These are phyloP conservation scores for Leptobrachium ailaonicum DNA, from an alignment of 2,113 vertebrate genomes.

Conservation along the genomic window DNA sequence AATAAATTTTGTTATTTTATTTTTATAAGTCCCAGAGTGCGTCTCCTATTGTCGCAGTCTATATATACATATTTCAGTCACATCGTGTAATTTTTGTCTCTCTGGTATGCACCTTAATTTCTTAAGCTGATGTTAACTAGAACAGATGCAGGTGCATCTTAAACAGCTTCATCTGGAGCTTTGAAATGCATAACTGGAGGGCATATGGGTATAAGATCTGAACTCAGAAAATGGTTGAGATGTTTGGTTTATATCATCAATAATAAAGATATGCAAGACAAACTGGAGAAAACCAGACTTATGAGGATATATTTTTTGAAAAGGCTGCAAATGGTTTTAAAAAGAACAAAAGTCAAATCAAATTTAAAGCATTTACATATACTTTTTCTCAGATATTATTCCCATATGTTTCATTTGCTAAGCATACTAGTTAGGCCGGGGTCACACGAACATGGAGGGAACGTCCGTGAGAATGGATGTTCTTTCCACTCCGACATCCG, in stretches of 20 bases:
- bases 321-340: too few relatives aligned
- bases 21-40: too few relatives aligned
- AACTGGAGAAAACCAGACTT: slow-evolving; percentile 13
- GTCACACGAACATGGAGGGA: too few relatives aligned
- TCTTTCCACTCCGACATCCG: too few relatives aligned
- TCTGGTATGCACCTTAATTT: slow-evolving; percentile 28
- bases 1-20: too few relatives aligned
- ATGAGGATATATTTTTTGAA: too few relatives aligned
- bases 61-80: slow-evolving; percentile 33
- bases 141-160: slow-evolving; percentile 45
- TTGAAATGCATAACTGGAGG: slow-evolving; percentile 35
- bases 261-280: slow-evolving; percentile 22
- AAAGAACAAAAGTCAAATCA: too few relatives aligned
- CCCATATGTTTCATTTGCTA: too few relatives aligned
- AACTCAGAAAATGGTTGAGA: slow-evolving; percentile 29
- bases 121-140: slow-evolving; percentile 21
- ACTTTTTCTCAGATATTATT: too few relatives aligned
- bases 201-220: slow-evolving; percentile 29
- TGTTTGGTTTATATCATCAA: slow-evolving; percentile 26
- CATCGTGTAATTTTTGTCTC: slow-evolving; percentile 26
- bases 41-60: slow-evolving; percentile 30
- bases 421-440: too few relatives aligned
- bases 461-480: too few relatives aligned
- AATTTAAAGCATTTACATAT: too few relatives aligned
- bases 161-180: slow-evolving; percentile 45